Conservation (phyloP, 2,797 vertebrate species). For the Cryptoprocta ferox region DNA sequence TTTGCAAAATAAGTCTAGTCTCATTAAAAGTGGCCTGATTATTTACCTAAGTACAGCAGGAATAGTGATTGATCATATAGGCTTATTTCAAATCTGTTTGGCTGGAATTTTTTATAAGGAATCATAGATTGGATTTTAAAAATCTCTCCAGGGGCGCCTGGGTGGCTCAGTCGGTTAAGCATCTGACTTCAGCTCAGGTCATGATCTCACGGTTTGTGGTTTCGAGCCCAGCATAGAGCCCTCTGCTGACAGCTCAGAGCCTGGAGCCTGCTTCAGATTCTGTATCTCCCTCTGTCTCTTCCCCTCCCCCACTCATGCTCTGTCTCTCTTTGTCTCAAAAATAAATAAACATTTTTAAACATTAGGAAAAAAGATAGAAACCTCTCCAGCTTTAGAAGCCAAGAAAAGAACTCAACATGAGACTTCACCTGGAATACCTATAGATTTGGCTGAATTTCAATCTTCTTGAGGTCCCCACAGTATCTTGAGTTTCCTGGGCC, state of each 20-base stretch:
- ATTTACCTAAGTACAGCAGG: not conserved
- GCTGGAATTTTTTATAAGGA: not conserved
- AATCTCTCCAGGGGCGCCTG: not conserved
- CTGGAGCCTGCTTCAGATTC: too few species aligned
- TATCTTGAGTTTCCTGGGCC: not conserved
- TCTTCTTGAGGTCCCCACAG: not conserved
- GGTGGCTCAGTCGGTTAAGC: too few species aligned
- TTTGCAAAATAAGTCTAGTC: not conserved
- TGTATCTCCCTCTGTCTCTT: too few species aligned
- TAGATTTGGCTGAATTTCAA: not conserved
- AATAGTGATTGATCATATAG: not conserved
- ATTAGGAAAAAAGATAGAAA: not conserved
- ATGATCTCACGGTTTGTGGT: too few species aligned
- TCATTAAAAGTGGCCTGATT: not conserved
- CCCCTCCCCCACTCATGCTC: too few species aligned
- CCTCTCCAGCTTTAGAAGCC: not conserved
- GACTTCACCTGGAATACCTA: not conserved
- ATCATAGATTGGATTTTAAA: not conserved
- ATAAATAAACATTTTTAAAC: too few species aligned
- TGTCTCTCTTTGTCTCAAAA: too few species aligned
- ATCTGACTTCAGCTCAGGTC: too few species aligned
- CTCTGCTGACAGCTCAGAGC: too few species aligned
- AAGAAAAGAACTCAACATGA: not conserved
- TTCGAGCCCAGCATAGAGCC: accelerated
- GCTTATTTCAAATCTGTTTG: not conserved